Evolutionary conservation across 2,797 vertebrate species (phyloP).

Genomic region (Mus minutoides): DNA sequence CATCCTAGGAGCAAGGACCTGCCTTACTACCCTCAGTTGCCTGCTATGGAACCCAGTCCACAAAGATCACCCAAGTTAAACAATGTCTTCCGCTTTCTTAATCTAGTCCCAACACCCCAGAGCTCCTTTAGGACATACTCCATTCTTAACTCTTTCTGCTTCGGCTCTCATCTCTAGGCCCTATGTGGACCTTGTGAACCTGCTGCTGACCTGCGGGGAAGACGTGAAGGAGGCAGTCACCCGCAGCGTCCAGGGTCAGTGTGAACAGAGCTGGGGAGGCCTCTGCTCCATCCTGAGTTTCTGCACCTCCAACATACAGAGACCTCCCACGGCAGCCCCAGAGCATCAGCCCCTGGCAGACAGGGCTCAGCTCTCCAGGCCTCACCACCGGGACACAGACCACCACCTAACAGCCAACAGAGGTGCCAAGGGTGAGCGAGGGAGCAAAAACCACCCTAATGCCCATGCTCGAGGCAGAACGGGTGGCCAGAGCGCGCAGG

Average conservation of each 20-base stretch:
- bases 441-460: constrained; percentile 88
- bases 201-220: constrained; percentile 96
- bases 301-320: constrained; percentile 88
- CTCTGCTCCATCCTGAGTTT: constrained; percentile 98
- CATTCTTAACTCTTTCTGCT: neutral
- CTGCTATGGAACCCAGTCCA: neutral
- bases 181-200: constrained; percentile 97
- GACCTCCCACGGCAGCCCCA: constrained; percentile 78
- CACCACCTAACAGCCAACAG: constrained; percentile 83
- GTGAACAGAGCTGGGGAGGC: constrained; percentile 97
- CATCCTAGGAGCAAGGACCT: neutral
- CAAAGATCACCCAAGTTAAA: neutral
- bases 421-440: constrained; percentile 91
- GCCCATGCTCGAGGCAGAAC: constrained; percentile 87
- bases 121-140: rapidly evolving
- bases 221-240: constrained; percentile 97
- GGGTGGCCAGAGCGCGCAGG: constrained; percentile 88
- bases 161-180: constrained; percentile 88
- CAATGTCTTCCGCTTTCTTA: neutral
- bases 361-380: constrained; percentile 78
- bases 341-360: constrained; percentile 72
- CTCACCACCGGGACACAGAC: constrained; percentile 82
- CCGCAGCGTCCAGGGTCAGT: constrained; percentile 94
- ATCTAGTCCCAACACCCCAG: rapidly evolving
- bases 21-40: neutral